A percentile compares a stretch with the other conserved stretches of the same genome.
Conservation (phyloP, 2,797 vertebrate genomes). For the Nannoperca obscura region DNA sequence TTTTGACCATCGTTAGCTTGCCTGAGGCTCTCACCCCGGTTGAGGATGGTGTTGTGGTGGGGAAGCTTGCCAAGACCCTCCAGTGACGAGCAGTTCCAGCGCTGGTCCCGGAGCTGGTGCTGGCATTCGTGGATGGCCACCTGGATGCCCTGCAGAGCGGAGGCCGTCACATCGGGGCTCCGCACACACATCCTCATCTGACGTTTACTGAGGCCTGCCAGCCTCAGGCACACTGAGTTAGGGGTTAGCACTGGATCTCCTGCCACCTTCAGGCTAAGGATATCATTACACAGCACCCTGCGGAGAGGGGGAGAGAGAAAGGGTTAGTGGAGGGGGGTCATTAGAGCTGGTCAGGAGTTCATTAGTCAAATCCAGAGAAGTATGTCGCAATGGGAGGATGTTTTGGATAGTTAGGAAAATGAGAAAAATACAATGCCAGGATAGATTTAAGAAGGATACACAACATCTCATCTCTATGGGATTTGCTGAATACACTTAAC, state of each 20-base stretch:
- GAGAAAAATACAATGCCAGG: conserved; percentile 13
- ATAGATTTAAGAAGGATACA: conserved; percentile 20
- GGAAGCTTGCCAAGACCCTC: conserved; percentile 90
- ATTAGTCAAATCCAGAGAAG: conserved; percentile 63
- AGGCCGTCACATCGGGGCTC: conserved; percentile 93
- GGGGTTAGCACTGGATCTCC: conserved; percentile 92
- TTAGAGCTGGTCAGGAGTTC: conserved; percentile 60
- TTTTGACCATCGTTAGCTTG: conserved; percentile 32
- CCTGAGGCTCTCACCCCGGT: conserved; percentile 86
- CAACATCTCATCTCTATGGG: conserved; percentile 3
- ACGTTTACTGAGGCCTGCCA: conserved; percentile 92
- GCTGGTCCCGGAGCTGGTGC: conserved; percentile 92
- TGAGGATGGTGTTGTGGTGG: conserved; percentile 91
- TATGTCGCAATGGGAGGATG: conserved; percentile 36
- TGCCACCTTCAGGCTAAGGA: conserved; percentile 92
- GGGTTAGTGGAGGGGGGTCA: conserved; percentile 22
- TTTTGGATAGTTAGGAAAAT: conserved; percentile 28
- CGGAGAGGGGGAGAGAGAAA: conserved; percentile 39
- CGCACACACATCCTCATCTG: conserved; percentile 93
- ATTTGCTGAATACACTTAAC: conserved; percentile 30
- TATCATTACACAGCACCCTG: conserved; percentile 92
- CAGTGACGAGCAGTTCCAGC: conserved; percentile 95
- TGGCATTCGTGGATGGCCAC: conserved; percentile 94
- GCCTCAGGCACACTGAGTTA: conserved; percentile 92
- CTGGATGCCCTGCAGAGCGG: conserved; percentile 93